phyloP scores from a whole-genome alignment of 2,888 invertebrate species.

The Crocallis elinguaria region DNA sequence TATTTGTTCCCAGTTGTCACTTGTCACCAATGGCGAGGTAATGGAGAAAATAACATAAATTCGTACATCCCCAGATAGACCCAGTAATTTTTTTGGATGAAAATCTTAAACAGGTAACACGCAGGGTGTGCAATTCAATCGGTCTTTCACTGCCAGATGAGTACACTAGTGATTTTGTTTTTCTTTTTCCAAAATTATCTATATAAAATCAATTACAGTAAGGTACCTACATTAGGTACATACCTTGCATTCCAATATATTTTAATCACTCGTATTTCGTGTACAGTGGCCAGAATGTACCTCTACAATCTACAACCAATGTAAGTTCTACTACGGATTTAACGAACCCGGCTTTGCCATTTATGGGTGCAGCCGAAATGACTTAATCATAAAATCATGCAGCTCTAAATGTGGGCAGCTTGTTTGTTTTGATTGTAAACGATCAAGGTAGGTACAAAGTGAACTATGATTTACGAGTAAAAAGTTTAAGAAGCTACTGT shows the following conservation, averaged over 20 bases:
- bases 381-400: slow-evolving; percentile 28
- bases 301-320: slow-evolving; percentile 28
- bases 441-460: not conserved
- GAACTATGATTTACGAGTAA: not conserved
- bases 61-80: no score
- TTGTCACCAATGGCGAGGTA: no score
- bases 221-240: not conserved
- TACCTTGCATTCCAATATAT: slow-evolving; percentile 1
- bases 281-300: not conserved
- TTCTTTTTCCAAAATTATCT: not conserved
- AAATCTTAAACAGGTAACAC: no score
- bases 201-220: not conserved
- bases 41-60: no score
- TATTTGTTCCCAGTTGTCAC: no score
- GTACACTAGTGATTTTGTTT: no score
- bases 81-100: no score
- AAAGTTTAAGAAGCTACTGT: not conserved
- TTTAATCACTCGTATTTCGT: not conserved
- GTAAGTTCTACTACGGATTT: slow-evolving; percentile 33
- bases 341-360: slow-evolving; percentile 23
- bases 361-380: slow-evolving; percentile 14
- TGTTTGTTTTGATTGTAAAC: slow-evolving; percentile 28
- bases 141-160: no score
- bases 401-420: slow-evolving; percentile 24
- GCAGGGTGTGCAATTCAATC: no score